Base-by-base conservation (phyloP, 2,797 vertebrate species). In the Lithobates pipiens region DNA sequence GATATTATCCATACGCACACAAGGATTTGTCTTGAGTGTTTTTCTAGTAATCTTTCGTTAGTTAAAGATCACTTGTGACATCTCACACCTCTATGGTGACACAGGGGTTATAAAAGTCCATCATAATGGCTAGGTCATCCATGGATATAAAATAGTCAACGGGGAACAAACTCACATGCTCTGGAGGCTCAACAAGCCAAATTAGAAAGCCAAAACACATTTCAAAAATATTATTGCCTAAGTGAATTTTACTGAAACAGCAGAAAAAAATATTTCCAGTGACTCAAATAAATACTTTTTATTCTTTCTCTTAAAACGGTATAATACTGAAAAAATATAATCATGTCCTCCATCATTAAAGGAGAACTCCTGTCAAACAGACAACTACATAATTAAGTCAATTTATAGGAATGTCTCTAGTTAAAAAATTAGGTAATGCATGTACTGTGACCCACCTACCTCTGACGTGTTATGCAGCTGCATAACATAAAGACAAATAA, bases 21-120 rank as follows among this genome's bases (percentile, higher is more conserved):
- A 69, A 61, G 82, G 65, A 71, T 84, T 84, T 77, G 36, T 70
- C 46, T 21, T 29, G 32, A 84, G 68, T 84, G 69, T 77, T 68
- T 61, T 29, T 67, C 71, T 32, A 54, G 27, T 39, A 77, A 72
- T 65, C 76, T 65, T 71, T 50, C 50, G 46, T 50, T 76, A 27
- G 63, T 76, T 29, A 44, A 67, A 79, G 50, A 54, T 54, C 65
- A 63, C 65, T 63, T 76, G 44, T 67, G 73, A 34, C 63, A 63
- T 76, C 32, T 77, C 44, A 70, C 46, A 61, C 67, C 46, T 76
- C 44, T 70, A 34, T 68, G 42, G 18, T 76, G 73, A 67, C 42
- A 77, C 21, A 67, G 2, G 44, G 39, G 75, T 34, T 76, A 46
- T 50, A 70, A 69, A 77, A 70, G 82, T 27, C 54, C 10, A 27